Conservation (phyloP, 2,113 vertebrate species). For the Leucosticte australis region DNA sequence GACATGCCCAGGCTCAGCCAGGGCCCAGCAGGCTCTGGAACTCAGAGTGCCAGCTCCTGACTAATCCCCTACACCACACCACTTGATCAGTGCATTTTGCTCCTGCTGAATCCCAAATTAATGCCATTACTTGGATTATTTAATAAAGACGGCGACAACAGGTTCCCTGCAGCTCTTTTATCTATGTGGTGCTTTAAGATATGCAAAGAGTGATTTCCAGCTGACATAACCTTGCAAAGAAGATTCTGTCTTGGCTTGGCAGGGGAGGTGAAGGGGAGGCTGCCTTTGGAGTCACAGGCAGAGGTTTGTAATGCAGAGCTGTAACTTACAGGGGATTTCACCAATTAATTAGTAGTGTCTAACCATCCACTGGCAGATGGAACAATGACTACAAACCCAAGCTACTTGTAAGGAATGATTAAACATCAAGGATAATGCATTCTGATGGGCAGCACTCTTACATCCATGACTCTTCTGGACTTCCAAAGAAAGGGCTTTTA, state of each 20-base stretch:
- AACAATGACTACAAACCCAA: slow-evolving; percentile 4
- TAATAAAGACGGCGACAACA: slow-evolving; percentile 42
- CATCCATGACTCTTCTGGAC: not conserved
- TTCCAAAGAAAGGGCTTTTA: not conserved
- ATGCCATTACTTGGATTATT: slow-evolving; percentile 53
- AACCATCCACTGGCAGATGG: slow-evolving; percentile 28
- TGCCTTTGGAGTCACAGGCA: not conserved
- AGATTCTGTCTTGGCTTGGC: not conserved
- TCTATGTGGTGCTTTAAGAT: not conserved
- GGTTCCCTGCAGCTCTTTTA: slow-evolving; percentile 35
- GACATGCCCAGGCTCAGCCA: not conserved
- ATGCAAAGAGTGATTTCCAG: slow-evolving; percentile 47
- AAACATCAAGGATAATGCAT: not conserved
- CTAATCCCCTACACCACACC: not conserved
- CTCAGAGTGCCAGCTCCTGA: not conserved
- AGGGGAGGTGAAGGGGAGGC: not conserved
- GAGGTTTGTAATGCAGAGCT: slow-evolving; percentile 5
- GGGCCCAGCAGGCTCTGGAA: not conserved
- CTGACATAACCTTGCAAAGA: slow-evolving; percentile 36
- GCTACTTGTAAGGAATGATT: not conserved
- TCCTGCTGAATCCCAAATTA: slow-evolving; percentile 30
- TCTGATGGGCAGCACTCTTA: not conserved
- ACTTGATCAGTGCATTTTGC: not conserved
- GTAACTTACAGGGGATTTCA: slow-evolving; percentile 34
- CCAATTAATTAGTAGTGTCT: slow-evolving; percentile 57